phyloP scores from a whole-genome alignment of 2,888 invertebrate species.

The Protodeltote pygarga region DNA sequence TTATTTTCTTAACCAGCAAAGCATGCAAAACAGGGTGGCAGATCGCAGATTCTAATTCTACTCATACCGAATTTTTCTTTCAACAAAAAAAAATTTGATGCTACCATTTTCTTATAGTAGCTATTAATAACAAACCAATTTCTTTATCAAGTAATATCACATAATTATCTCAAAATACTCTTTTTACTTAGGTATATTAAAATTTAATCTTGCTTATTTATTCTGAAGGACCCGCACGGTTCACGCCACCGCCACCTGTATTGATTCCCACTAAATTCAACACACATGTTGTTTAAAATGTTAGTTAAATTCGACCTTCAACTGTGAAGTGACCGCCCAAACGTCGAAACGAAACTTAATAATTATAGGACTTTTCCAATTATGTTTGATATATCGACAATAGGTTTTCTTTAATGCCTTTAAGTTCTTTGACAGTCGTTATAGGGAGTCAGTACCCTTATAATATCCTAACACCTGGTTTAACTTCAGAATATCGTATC shows the following conservation, averaged over 20 bases:
- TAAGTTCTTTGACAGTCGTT: too few species aligned
- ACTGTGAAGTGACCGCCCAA: constrained; percentile 9
- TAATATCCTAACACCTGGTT: too few species aligned
- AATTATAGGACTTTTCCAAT: constrained; percentile 3
- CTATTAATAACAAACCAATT: too few species aligned
- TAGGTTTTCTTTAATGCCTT: constrained; percentile 8
- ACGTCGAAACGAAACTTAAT: background rate
- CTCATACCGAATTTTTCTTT: too few species aligned
- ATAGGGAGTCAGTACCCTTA: too few species aligned
- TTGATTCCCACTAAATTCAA: constrained; percentile 23
- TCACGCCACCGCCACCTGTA: constrained; percentile 18
- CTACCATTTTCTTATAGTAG: too few species aligned
- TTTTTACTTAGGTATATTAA: constrained; percentile 3
- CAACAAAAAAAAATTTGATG: too few species aligned
- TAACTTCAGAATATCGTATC: too few species aligned
- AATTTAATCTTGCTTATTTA: constrained; percentile 14
- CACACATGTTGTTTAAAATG: constrained; percentile 3
- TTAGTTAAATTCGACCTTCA: constrained; percentile 26
- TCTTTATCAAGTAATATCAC: background rate
- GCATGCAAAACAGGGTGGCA: too few species aligned
- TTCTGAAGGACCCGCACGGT: constrained; percentile 25
- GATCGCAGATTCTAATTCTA: too few species aligned
- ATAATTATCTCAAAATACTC: background rate
- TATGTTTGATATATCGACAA: background rate
- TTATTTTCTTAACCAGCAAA: too few species aligned